Evolutionary conservation across 1,140 invertebrate genomes (phyloP).

Genomic region (Drosophila auraria): DNA sequence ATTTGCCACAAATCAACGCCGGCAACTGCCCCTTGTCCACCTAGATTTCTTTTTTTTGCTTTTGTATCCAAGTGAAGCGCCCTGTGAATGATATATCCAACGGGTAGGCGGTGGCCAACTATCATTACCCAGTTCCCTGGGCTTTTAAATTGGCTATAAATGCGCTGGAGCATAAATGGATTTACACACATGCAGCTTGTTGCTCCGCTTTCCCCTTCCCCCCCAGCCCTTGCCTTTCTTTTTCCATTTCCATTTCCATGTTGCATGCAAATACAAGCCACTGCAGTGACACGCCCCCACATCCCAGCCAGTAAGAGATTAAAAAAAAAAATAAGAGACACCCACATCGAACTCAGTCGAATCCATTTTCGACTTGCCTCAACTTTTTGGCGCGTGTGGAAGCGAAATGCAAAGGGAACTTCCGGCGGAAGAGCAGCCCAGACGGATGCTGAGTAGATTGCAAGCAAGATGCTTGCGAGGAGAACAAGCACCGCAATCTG

Average conservation of each 20-base stretch:
- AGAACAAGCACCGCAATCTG: constrained; percentile 5
- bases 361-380: constrained; percentile 9
- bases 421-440: constrained; percentile 27
- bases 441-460: constrained; percentile 26
- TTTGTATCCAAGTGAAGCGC: constrained; percentile 18
- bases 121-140: constrained; percentile 50
- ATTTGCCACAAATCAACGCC: constrained; percentile 58
- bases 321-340: neutral
- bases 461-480: constrained; percentile 22
- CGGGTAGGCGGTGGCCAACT: constrained; percentile 12
- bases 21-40: constrained; percentile 8
- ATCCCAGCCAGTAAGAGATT: neutral
- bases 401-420: constrained; percentile 33
- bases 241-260: constrained; percentile 63
- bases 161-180: constrained; percentile 78
- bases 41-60: neutral
- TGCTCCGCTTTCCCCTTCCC: constrained; percentile 31
- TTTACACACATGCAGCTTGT: constrained; percentile 79
- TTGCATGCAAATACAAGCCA: constrained; percentile 64
- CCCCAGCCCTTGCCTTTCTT: neutral
- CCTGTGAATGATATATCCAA: constrained; percentile 48
- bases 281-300: constrained; percentile 39
- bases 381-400: constrained; percentile 11
- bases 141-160: constrained; percentile 79
- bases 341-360: constrained; percentile 8